phyloP scores from a whole-genome alignment of 2,797 vertebrate genomes.

The Orientallactaga sibirica region DNA sequence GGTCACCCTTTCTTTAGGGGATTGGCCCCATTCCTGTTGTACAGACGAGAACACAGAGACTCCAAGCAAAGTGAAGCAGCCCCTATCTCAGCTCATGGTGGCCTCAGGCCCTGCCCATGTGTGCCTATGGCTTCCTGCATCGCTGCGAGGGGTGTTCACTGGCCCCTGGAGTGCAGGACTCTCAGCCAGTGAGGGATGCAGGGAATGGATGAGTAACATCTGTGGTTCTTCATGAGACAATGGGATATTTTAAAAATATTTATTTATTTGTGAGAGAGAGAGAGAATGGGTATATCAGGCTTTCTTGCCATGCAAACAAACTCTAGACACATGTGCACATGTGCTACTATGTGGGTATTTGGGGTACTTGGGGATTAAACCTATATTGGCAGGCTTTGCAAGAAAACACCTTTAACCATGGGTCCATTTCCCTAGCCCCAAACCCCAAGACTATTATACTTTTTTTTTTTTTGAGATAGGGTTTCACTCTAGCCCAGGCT shows the following conservation, averaged over 20 bases:
- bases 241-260: neutral
- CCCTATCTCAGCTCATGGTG: neutral
- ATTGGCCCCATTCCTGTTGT: neutral
- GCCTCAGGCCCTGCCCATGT: neutral
- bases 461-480: neutral
- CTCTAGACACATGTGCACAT: too few relatives aligned
- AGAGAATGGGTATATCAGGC: too few relatives aligned
- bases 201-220: neutral
- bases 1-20: neutral
- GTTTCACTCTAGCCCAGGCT: neutral
- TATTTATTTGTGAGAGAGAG: neutral
- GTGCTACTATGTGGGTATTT: too few relatives aligned
- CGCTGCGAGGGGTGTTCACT: neutral
- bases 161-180: neutral
- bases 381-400: too few relatives aligned
- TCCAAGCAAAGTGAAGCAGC: neutral
- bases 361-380: too few relatives aligned
- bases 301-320: too few relatives aligned
- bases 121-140: neutral
- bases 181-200: neutral
- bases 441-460: neutral
- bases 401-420: too few relatives aligned
- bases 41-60: slow-evolving; percentile 1
- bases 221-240: slow-evolving; percentile 17
- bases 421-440: neutral